A percentile compares a stretch with the other conserved stretches of the same genome.
These are phyloP conservation scores for Corvus moneduloides DNA, from an alignment of 2,113 vertebrate species.

Conservation along the genomic window DNA sequence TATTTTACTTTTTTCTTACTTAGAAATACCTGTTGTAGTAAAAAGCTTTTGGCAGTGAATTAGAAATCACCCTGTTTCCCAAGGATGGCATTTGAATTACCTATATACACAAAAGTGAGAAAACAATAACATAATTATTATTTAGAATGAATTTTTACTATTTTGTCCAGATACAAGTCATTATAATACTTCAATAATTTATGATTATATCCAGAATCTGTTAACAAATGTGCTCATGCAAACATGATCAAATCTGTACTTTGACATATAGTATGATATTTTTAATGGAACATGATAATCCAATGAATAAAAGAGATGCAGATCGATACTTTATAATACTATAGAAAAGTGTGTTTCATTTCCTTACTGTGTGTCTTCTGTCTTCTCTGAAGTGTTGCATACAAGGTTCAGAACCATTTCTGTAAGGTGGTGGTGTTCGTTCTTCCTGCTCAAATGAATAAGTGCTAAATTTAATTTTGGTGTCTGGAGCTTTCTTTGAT, in stretches of 20 bases:
- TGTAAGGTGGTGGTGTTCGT: background rate
- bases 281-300: background rate
- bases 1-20: background rate
- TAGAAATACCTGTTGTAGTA: background rate
- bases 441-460: background rate
- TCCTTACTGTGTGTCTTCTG: background rate
- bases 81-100: background rate
- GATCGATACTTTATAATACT: background rate
- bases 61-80: background rate
- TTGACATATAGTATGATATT: background rate
- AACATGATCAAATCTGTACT: background rate
- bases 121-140: background rate
- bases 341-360: background rate
- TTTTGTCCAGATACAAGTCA: background rate
- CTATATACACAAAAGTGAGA: background rate
- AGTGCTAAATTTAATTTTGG: background rate
- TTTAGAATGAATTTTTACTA: background rate
- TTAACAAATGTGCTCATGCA: background rate
- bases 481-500: background rate
- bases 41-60: background rate
- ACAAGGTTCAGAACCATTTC: background rate
- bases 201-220: background rate
- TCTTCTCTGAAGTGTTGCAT: background rate
- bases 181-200: background rate
- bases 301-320: background rate